These are phyloP conservation scores for Danio albolineatus DNA, from an alignment of 2,797 vertebrate species.

Conservation along the genomic window DNA sequence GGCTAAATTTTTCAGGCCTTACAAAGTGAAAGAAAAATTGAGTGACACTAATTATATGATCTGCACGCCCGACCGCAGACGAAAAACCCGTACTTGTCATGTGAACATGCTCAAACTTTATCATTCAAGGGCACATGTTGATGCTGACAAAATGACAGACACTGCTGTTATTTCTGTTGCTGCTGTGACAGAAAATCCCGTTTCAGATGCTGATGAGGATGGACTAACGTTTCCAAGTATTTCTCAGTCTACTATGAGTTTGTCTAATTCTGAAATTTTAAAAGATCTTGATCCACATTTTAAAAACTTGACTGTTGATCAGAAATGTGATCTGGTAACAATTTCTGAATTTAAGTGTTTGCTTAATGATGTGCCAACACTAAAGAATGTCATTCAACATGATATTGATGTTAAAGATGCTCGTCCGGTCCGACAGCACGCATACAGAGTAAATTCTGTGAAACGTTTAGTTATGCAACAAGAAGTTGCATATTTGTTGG, in stretches of 20 bases:
- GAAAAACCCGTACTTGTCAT: neutral
- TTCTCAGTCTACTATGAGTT: too few species aligned
- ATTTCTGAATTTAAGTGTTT: neutral
- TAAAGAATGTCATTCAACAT: neutral
- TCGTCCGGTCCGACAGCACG: neutral
- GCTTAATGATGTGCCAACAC: neutral
- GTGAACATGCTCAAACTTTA: conserved; percentile 1
- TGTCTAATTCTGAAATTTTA: too few species aligned
- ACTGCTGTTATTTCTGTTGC: neutral
- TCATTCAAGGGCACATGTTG: neutral
- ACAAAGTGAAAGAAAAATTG: neutral
- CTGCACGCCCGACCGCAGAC: neutral
- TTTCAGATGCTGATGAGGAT: neutral
- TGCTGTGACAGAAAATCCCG: too few species aligned
- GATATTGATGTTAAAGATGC: neutral
- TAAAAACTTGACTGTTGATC: neutral
- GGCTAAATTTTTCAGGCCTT: neutral
- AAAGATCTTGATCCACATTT: too few species aligned
- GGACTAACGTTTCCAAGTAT: too few species aligned
- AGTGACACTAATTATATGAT: neutral
- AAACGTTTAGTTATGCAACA: neutral
- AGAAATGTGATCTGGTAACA: neutral
- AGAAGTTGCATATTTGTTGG: neutral
- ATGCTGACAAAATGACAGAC: neutral
- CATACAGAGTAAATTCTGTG: neutral